Evolutionary conservation across 2,888 invertebrate genomes (phyloP).

Genomic region (Troides oblongomaculatus): DNA sequence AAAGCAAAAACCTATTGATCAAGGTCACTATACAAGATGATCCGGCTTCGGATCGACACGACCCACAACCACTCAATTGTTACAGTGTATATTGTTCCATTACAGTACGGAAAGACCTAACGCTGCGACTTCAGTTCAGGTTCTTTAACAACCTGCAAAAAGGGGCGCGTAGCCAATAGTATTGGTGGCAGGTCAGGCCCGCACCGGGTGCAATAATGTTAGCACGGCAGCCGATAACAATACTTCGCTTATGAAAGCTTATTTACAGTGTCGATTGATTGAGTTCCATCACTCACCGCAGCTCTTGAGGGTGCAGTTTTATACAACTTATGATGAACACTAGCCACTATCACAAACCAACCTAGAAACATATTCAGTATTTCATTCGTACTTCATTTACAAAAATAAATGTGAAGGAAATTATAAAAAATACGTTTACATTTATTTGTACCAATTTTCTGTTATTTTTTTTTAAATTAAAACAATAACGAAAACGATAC

Average conservation of each 20-base stretch:
- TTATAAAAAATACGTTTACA: too few relatives aligned
- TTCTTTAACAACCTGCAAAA: constrained; percentile 96
- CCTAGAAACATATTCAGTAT: neutral
- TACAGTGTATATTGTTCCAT: constrained; percentile 78
- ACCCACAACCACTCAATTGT: constrained; percentile 45
- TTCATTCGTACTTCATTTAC: too few relatives aligned
- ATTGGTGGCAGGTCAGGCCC: constrained; percentile 64
- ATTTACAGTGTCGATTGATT: constrained; percentile 56
- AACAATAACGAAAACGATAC: too few relatives aligned
- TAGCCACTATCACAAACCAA: neutral
- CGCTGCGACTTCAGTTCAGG: constrained; percentile 96
- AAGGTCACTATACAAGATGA: constrained; percentile 18
- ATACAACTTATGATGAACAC: constrained; percentile 32
- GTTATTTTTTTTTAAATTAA: too few relatives aligned
- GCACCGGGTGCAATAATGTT: constrained; percentile 51
- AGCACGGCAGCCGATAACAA: constrained; percentile 70
- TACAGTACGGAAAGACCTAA: constrained; percentile 97
- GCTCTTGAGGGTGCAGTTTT: constrained; percentile 59
- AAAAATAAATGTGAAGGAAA: too few relatives aligned
- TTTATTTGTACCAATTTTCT: too few relatives aligned
- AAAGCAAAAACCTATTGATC: constrained; percentile 17
- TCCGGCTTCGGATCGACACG: constrained; percentile 31
- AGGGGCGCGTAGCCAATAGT: constrained; percentile 91
- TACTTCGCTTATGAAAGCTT: constrained; percentile 73
- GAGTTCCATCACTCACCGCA: constrained; percentile 61